These are phyloP conservation scores for Hycleus phaleratus DNA, from an alignment of 1,140 invertebrate genomes.

Conservation along the genomic window DNA sequence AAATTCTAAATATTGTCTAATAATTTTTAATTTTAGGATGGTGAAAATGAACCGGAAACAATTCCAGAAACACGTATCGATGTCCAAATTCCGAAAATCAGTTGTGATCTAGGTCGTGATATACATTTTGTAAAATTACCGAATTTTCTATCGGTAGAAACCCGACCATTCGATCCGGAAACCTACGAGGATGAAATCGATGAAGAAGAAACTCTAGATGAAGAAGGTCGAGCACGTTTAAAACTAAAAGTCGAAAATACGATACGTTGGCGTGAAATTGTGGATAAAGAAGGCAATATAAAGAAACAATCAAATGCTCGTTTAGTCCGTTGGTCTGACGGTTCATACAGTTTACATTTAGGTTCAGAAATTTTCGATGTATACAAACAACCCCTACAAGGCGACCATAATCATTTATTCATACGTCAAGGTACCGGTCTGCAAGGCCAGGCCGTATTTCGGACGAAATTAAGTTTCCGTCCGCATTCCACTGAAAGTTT, in stretches of 20 bases:
- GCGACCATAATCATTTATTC: slow-evolving; percentile 91
- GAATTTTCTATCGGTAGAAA: slow-evolving; percentile 88
- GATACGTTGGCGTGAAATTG: slow-evolving; percentile 86
- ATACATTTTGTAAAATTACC: slow-evolving; percentile 93
- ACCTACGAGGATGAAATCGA: slow-evolving; percentile 99
- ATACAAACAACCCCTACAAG: slow-evolving; percentile 84
- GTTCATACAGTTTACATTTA: slow-evolving; percentile 93
- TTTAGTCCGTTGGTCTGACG: slow-evolving; percentile 95
- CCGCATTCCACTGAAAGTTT: slow-evolving; percentile 97
- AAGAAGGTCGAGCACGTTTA: slow-evolving; percentile 88
- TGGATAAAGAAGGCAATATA: slow-evolving; percentile 76
- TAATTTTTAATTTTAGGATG: slow-evolving; percentile 31
- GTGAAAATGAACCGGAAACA: slow-evolving; percentile 65
- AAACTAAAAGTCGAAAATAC: slow-evolving; percentile 97
- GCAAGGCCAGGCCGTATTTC: slow-evolving; percentile 94
- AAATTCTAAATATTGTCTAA: background rate
- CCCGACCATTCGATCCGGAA: slow-evolving; percentile 86
- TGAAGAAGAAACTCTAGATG: slow-evolving; percentile 95
- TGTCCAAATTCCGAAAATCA: slow-evolving; percentile 93
- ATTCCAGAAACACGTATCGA: slow-evolving; percentile 90
- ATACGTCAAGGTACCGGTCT: slow-evolving; percentile 94
- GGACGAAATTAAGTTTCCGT: slow-evolving; percentile 93
- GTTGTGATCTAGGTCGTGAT: slow-evolving; percentile 82
- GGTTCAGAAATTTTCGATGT: slow-evolving; percentile 98
- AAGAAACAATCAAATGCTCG: slow-evolving; percentile 91